Evolutionary conservation across 2,797 vertebrate genomes (phyloP).

Genomic region (Holocentrus rufus): DNA sequence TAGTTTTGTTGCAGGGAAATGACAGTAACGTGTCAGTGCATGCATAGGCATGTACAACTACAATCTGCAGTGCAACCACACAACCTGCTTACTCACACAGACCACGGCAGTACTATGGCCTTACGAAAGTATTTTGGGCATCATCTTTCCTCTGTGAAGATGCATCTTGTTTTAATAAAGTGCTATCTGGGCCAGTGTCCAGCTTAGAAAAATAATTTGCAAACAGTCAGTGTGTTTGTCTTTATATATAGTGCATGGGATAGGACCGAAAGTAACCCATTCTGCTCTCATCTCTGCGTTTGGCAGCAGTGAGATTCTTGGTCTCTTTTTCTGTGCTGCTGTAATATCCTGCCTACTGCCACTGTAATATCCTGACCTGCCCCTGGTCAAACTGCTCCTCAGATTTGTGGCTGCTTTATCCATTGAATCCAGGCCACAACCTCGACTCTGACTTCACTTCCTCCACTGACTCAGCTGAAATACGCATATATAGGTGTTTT

Average conservation of each 20-base stretch:
- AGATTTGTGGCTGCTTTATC: constrained; percentile 13
- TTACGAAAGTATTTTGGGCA: background rate
- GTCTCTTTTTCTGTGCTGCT: constrained; percentile 52
- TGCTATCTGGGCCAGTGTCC: too few relatives aligned
- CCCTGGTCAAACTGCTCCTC: background rate
- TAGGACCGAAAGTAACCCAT: background rate
- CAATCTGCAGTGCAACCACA: constrained; percentile 14
- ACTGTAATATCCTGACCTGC: constrained; percentile 75
- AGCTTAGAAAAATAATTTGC: too few relatives aligned
- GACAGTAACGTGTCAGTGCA: constrained; percentile 28
- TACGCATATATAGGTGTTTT: background rate
- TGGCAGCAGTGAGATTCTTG: background rate
- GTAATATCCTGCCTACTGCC: constrained; percentile 75
- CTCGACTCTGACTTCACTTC: background rate
- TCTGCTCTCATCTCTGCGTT: constrained; percentile 7
- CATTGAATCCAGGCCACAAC: background rate
- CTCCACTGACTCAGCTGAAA: constrained; percentile 4
- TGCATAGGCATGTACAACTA: background rate
- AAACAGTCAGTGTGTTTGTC: background rate
- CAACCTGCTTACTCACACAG: constrained; percentile 9
- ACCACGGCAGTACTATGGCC: background rate
- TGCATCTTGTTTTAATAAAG: too few relatives aligned
- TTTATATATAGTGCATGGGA: background rate
- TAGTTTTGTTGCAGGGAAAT: constrained; percentile 7
- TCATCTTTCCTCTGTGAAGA: too few relatives aligned